These are phyloP conservation scores for Gallinago undulata DNA, from an alignment of 2,113 vertebrate species.

Conservation along the genomic window DNA sequence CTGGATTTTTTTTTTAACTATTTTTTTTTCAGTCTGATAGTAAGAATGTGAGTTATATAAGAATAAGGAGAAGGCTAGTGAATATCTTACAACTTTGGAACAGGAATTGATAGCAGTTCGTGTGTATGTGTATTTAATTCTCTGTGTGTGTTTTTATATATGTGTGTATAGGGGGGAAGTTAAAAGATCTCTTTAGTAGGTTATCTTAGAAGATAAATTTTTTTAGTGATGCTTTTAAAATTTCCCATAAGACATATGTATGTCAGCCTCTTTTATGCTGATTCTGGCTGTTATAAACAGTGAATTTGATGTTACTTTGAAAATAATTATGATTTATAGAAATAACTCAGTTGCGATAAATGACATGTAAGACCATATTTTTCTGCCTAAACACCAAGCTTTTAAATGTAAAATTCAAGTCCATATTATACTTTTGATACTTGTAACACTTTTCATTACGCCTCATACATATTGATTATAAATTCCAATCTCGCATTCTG, in stretches of 20 bases:
- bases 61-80: not conserved
- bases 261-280: not conserved
- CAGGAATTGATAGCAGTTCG: not conserved
- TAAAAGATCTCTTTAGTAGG: conserved; percentile 24
- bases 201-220: not conserved
- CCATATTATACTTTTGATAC: conserved; percentile 30
- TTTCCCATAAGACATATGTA: not conserved
- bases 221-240: conserved; percentile 4
- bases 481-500: not conserved
- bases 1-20: not conserved
- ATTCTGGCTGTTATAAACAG: not conserved
- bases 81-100: not conserved
- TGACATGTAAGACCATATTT: not conserved
- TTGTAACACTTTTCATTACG: not conserved
- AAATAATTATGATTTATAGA: conserved; percentile 5
- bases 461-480: not conserved
- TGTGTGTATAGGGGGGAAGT: conserved; percentile 14
- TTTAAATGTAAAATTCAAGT: conserved; percentile 20
- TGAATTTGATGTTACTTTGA: conserved; percentile 3
- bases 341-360: not conserved
- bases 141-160: not conserved
- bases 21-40: not conserved
- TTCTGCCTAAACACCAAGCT: conserved; percentile 1
- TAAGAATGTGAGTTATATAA: not conserved
- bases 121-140: conserved; percentile 39